Evolutionary conservation across 2,113 vertebrate genomes (phyloP).

Genomic region (Sphaerodactylus townsendi): DNA sequence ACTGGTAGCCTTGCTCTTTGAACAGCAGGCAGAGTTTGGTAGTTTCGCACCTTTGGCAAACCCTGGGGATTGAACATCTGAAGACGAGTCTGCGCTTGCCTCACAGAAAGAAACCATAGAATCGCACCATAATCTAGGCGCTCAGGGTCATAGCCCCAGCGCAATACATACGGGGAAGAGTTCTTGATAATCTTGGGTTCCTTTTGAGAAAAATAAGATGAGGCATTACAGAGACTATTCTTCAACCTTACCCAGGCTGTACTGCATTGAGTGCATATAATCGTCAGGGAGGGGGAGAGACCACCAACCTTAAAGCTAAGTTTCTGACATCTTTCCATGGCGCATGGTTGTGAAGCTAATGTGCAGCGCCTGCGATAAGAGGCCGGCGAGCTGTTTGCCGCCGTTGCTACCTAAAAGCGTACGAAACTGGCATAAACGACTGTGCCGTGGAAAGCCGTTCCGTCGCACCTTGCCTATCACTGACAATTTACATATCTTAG

Average conservation of each 20-base stretch:
- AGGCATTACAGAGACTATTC: not conserved
- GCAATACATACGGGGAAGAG: fast-evolving
- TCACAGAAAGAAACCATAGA: not conserved
- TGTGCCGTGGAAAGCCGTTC: conserved; percentile 75
- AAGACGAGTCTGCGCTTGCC: not conserved
- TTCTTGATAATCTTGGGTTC: not conserved
- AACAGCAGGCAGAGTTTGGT: not conserved
- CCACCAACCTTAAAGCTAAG: conserved; percentile 33
- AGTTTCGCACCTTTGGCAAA: fast-evolving
- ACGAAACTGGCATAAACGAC: conserved; percentile 79
- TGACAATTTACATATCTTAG: conserved; percentile 85
- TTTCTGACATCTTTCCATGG: conserved; percentile 45
- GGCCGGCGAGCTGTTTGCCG: conserved; percentile 47
- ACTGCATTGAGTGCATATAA: not conserved
- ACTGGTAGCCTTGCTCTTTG: not conserved
- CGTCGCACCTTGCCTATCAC: conserved; percentile 79
- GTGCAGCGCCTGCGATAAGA: conserved; percentile 71
- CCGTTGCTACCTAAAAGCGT: conserved; percentile 74
- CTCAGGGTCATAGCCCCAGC: not conserved
- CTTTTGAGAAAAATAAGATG: fast-evolving
- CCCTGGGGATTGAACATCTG: not conserved
- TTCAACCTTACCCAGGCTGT: fast-evolving
- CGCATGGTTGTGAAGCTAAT: conserved; percentile 58
- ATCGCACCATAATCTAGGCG: not conserved
- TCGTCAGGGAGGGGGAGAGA: conserved; percentile 22